A percentile compares a stretch with the other conserved stretches of the same genome.
These are phyloP conservation scores for Oostethus manadensis DNA, from an alignment of 2,113 vertebrate species.

Conservation along the genomic window DNA sequence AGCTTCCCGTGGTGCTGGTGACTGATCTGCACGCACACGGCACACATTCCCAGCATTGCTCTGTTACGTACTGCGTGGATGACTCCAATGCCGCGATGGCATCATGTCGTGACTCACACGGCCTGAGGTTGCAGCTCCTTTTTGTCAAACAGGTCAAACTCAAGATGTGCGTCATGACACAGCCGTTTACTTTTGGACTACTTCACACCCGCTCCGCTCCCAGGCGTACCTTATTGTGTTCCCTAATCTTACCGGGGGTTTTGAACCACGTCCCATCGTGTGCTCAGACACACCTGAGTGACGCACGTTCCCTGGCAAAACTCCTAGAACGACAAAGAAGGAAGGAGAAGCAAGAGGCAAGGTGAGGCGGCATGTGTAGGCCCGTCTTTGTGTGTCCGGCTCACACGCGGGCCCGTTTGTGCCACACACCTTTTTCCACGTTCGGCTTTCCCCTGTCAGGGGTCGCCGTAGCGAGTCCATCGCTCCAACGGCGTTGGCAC, in stretches of 20 bases:
- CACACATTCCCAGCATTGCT: conserved; percentile 13
- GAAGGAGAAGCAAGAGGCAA: conserved; percentile 5
- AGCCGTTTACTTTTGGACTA: not conserved
- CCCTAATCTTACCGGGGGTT: not conserved
- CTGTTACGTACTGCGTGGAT: conserved; percentile 42
- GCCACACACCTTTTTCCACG: not conserved
- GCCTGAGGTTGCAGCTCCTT: conserved; percentile 14
- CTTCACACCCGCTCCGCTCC: conserved; percentile 22
- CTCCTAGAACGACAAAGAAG: conserved; percentile 4
- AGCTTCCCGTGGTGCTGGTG: not conserved
- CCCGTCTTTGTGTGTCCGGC: conserved; percentile 22
- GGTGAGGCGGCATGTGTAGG: conserved; percentile 2
- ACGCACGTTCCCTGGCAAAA: conserved; percentile 24
- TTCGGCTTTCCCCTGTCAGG: too few species aligned
- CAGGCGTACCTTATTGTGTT: conserved; percentile 27
- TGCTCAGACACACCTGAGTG: conserved; percentile 42
- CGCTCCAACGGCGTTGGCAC: too few species aligned
- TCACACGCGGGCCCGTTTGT: not conserved
- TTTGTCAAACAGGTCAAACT: conserved; percentile 21
- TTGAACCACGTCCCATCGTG: conserved; percentile 5
- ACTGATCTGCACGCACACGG: not conserved
- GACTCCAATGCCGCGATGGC: conserved; percentile 35
- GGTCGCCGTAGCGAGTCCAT: too few species aligned
- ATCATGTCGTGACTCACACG: conserved; percentile 42
- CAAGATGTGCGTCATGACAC: conserved; percentile 7